Percentiles rank a stretch among this genome's conserved stretches.
These are phyloP conservation scores for Oscheius onirici DNA, from an alignment of 2,888 invertebrate species.

Conservation along the genomic window DNA sequence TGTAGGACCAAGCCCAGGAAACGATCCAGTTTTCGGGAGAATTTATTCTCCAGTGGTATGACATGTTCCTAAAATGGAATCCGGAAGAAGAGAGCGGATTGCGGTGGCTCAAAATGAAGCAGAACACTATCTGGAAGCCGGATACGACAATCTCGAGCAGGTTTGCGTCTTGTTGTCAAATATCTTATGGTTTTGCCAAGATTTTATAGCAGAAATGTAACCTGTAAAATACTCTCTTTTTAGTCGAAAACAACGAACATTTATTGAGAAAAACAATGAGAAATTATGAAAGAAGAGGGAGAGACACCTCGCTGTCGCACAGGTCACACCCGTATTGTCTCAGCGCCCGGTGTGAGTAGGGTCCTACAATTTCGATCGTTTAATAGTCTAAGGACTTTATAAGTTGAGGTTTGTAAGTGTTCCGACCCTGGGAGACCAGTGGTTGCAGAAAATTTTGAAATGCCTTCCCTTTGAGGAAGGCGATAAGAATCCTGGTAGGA, in stretches of 20 bases:
- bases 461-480: no score
- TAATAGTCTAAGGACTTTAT: not conserved
- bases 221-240: no score
- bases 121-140: conserved; percentile 49
- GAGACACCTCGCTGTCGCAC: no score
- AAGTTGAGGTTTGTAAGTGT: not conserved
- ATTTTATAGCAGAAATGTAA: no score
- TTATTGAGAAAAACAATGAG: no score
- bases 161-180: conserved; percentile 14
- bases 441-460: no score
- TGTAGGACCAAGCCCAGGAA: conserved; percentile 51
- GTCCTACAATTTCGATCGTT: no score
- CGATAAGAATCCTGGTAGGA: not conserved
- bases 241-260: no score
- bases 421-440: not conserved
- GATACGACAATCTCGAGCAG: conserved; percentile 51
- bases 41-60: conserved; percentile 52
- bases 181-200: no score
- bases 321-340: no score
- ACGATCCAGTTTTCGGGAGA: conserved; percentile 53
- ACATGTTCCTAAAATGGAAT: conserved; percentile 51
- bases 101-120: conserved; percentile 54
- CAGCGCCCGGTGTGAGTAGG: no score
- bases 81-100: conserved; percentile 34
- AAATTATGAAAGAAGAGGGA: no score